Base-by-base conservation (phyloP, 2,888 invertebrate genomes). In the Trimorus sp. region DNA sequence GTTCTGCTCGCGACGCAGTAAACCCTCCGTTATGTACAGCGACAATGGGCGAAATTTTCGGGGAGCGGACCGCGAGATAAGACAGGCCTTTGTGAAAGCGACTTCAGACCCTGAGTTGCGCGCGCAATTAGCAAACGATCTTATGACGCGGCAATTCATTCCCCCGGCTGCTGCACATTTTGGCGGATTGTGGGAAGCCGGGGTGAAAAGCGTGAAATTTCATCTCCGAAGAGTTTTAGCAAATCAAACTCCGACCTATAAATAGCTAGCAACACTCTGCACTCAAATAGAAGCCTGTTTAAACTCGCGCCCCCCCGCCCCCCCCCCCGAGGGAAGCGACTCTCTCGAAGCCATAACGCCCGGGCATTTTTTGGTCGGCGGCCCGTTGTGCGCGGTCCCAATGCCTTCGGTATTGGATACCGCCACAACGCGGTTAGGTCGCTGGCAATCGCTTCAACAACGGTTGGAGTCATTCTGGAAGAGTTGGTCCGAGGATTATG, bases 121-220 rank as follows among this genome's bases (percentile, higher is more conserved):
- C 15, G 8, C 5, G 1, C 4, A 26, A 4, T 26, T 54, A 2
- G 54, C 54, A 5, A 8, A 54, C 8, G 54, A 54, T 14, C 26
- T 9, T 1, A 26, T 54, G 1, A 54, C 16, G 26, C 26, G 54
- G 54, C 16, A 8, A 0, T 54, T 26, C 26, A 54, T 54, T 2
- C 54, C 54, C 16, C 54, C 54, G 4, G 16, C 54, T 3, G 54
- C 54, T 7, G n/a, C 54, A 26, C 16, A 54, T 26, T 16, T 54
- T 5, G 54, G 54, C 0, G 54, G 54, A 8, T 26, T 54, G 16
- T 54, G 54, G 54, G 54, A 54, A 16, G 54, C 54, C 26, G 54
- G 54, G 5, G 26, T 54, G 1, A 16, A 26, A 54, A 54, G 54
- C 8, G 54, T 26, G 14, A 54, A 54, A 54, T 26, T 26, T 54